phyloP scores from a whole-genome alignment of 2,888 invertebrate species.

The Geophilus truncorum region DNA sequence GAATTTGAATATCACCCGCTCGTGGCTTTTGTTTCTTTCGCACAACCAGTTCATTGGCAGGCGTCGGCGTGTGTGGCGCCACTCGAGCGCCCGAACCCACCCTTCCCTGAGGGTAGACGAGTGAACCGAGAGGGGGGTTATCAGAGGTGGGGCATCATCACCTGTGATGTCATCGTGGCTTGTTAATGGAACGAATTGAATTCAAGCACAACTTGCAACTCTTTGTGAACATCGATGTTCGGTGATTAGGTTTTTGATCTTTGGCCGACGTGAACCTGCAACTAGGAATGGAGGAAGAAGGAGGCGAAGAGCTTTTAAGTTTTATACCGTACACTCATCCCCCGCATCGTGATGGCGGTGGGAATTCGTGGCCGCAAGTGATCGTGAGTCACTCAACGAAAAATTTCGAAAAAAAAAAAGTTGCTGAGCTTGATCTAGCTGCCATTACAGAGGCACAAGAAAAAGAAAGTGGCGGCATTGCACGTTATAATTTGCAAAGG shows the following conservation, averaged over 20 bases:
- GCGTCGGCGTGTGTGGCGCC: conserved; percentile 27
- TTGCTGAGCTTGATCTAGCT: too few relatives aligned
- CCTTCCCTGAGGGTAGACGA: not conserved
- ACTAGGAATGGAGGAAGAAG: not conserved
- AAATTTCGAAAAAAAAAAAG: not conserved
- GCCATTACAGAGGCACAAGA: not conserved
- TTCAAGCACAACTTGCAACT: too few relatives aligned
- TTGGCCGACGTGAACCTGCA: not conserved
- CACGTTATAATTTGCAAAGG: not conserved
- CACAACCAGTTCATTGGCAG: not conserved
- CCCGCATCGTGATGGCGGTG: not conserved
- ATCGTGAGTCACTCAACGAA: not conserved
- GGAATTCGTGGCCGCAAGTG: not conserved
- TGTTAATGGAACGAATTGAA: too few relatives aligned
- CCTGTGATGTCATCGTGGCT: not conserved
- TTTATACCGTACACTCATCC: not conserved
- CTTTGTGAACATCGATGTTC: too few relatives aligned
- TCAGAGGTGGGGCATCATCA: not conserved
- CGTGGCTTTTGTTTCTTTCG: not conserved
- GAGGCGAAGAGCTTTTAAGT: not conserved
- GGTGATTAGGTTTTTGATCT: conserved; percentile 1
- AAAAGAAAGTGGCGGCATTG: not conserved
- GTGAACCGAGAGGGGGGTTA: not conserved
- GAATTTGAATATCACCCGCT: not conserved
- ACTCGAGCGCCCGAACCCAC: not conserved